Percentiles rank a stretch among this genome's conserved stretches.
Evolutionary conservation across 1,140 invertebrate species (phyloP).

Genomic region (Drosophila ohnishii): DNA sequence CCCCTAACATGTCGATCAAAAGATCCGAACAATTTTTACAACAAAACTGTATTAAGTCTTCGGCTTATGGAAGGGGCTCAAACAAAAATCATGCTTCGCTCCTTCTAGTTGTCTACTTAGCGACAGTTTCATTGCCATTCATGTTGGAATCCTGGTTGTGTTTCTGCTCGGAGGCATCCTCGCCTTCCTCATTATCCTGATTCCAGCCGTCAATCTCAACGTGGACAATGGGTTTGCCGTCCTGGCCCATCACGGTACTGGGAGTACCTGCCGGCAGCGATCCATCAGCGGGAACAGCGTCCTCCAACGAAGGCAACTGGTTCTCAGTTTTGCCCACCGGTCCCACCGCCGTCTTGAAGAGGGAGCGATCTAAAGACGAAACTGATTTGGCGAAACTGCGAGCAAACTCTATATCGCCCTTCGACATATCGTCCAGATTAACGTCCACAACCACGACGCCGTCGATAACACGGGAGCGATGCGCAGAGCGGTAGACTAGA

Average conservation of each 20-base stretch:
- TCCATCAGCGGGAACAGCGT: background rate
- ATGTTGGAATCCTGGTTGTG: conserved; percentile 22
- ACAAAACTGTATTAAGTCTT: background rate
- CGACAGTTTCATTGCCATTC: conserved; percentile 42
- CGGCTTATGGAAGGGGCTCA: too few species aligned
- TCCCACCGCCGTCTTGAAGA: background rate
- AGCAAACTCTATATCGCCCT: conserved; percentile 49
- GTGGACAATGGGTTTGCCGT: conserved; percentile 51
- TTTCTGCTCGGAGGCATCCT: conserved; percentile 35
- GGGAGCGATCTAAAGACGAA: conserved; percentile 1
- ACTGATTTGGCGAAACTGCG: conserved; percentile 54
- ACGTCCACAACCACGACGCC: conserved; percentile 45
- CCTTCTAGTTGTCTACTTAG: conserved; percentile 26
- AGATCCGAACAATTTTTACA: conserved; percentile 1
- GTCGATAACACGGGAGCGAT: background rate
- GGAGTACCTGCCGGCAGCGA: background rate
- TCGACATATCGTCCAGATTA: conserved; percentile 42
- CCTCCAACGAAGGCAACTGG: background rate
- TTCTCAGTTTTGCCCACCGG: background rate
- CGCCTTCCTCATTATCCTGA: conserved; percentile 14
- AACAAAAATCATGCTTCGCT: background rate
- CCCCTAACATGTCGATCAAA: background rate
- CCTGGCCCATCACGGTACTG: conserved; percentile 25
- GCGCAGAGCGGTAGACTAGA: background rate
- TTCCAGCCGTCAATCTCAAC: conserved; percentile 71